Base-by-base conservation (phyloP, 2,888 invertebrate species). In the Drosophila silvestris region DNA sequence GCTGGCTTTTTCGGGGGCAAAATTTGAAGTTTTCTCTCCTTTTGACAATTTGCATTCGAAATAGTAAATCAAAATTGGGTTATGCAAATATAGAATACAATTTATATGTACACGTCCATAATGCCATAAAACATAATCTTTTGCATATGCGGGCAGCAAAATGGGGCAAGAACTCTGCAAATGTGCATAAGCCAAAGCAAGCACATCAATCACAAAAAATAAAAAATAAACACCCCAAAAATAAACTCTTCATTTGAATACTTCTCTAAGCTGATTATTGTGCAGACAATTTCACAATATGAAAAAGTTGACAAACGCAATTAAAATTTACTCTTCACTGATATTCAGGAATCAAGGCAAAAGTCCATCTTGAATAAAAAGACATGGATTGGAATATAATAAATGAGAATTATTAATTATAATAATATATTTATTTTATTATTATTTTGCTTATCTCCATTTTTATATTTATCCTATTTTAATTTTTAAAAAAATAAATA, bases 1-100 rank as follows among this genome's bases (percentile, higher is more conserved):
- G n/a, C 28, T 51, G 5, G 10, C 28, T 51, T n/a, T 56, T 28
- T n/a, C n/a, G 4, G 67, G 7, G 16, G 59, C 9, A 35, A 58
- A 51, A 58, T 74, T 74, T 56, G 51, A 54, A 63, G 61, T 65
- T 71, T 50, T 41, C 71, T 10, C 12, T 37, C 37, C 10, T 22
- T 33, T 22, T 80, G 65, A 70, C 82, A 81, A 79, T 79, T 81
- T 73, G 73, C 82, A 70, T 81, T 56, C 44, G 60, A 74, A 81
- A 78, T 52, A 62, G 47, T 81, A 58, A 75, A 80, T 79, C 75
- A 82, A 75, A 80, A 67, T 82, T 82, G 80, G 75, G 80, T 71
- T 78, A 81, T 61, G 71, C 58, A 77, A 77, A 77, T 79, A 69
- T 28, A 32, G 56, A 26, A 39, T 44, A 35, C 16, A 26, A 47